phyloP scores from a whole-genome alignment of 2,888 invertebrate genomes.

The Monoplex corrugatus region DNA sequence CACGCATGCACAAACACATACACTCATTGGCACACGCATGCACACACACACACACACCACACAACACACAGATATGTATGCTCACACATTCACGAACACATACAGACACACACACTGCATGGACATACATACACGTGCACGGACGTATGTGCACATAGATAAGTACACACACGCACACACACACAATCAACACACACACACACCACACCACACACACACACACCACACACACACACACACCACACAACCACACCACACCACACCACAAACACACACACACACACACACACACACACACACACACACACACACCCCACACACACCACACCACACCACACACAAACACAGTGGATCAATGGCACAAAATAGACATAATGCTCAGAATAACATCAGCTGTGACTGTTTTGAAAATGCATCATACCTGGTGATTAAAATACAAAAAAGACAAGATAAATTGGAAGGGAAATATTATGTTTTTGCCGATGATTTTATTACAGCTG shows the following conservation, averaged over 20 bases:
- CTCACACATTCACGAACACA: too few relatives aligned
- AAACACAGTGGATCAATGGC: too few relatives aligned
- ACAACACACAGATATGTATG: neutral
- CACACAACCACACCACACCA: neutral
- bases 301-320: neutral
- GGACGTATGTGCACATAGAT: neutral
- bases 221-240: neutral
- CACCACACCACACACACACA: neutral
- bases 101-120: too few relatives aligned
- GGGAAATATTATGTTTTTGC: too few relatives aligned
- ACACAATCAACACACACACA: neutral
- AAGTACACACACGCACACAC: neutral
- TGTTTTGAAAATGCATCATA: too few relatives aligned
- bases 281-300: too few relatives aligned
- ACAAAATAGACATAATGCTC: too few relatives aligned
- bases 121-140: neutral
- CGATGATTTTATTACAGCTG: too few relatives aligned
- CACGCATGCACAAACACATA: neutral
- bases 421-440: too few relatives aligned
- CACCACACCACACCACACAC: conserved; percentile 24
- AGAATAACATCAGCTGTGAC: too few relatives aligned
- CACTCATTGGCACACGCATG: neutral
- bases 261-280: neutral
- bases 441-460: too few relatives aligned
- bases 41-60: neutral